Evolutionary conservation across 2,888 invertebrate genomes (phyloP).

Genomic region (Sesia apiformis): DNA sequence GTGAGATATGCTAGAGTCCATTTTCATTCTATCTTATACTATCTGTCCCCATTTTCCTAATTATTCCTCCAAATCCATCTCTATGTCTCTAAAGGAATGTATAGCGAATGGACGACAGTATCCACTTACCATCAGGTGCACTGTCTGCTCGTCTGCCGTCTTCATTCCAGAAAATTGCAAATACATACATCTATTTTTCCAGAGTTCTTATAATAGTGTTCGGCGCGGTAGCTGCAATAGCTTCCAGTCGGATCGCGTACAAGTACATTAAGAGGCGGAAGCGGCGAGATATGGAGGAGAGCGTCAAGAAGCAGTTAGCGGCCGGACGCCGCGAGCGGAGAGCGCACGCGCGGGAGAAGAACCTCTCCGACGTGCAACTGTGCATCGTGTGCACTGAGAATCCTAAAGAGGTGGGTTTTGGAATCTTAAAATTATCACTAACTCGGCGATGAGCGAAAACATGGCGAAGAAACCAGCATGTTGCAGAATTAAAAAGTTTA

Average conservation of each 20-base stretch:
- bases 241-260: constrained; percentile 69
- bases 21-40: no score
- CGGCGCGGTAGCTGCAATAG: constrained; percentile 67
- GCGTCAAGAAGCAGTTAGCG: constrained; percentile 76
- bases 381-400: constrained; percentile 92
- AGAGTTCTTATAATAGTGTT: constrained; percentile 73
- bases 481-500: no score
- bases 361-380: constrained; percentile 77
- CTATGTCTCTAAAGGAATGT: not conserved
- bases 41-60: no score
- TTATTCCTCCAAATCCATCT: not conserved
- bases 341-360: constrained; percentile 76
- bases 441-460: no score
- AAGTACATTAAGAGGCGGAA: constrained; percentile 62
- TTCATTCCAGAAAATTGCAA: not conserved
- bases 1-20: no score
- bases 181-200: constrained; percentile 8
- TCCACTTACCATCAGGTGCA: no score
- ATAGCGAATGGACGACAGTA: not conserved
- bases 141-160: no score
- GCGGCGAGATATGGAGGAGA: constrained; percentile 73
- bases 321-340: constrained; percentile 79
- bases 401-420: constrained; percentile 80
- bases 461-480: no score
- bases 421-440: no score